Percentiles rank a stretch among this genome's conserved stretches.
phyloP scores from a whole-genome alignment of 2,797 vertebrate species.

The Danio tinwini region DNA sequence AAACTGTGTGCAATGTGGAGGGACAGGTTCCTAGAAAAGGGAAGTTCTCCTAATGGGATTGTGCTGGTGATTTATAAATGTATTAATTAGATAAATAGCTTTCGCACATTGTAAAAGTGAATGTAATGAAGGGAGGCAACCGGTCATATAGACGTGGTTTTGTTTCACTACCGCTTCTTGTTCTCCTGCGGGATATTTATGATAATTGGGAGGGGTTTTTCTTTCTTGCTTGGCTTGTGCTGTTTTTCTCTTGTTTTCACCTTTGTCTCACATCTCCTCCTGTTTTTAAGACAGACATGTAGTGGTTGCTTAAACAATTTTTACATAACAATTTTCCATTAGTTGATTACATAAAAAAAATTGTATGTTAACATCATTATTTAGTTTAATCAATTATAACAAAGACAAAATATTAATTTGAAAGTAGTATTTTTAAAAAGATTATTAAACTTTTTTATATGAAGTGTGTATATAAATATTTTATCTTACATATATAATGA shows the following conservation, averaged over 20 bases:
- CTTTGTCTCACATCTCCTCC: too few relatives aligned
- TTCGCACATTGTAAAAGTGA: constrained; percentile 26
- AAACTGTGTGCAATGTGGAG: constrained; percentile 37
- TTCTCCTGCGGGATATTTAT: constrained; percentile 56
- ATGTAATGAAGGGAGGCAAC: neutral
- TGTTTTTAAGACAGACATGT: constrained; percentile 57
- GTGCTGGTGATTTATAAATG: constrained; percentile 28
- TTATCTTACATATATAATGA: too few relatives aligned
- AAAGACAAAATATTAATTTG: neutral
- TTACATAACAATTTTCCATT: neutral
- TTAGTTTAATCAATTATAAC: neutral
- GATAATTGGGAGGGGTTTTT: constrained; percentile 51
- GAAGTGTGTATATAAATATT: too few relatives aligned
- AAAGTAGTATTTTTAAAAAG: too few relatives aligned
- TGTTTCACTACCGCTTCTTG: constrained; percentile 42
- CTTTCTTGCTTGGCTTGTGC: constrained; percentile 44
- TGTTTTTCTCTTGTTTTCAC: constrained; percentile 55
- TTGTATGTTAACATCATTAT: neutral
- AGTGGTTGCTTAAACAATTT: neutral
- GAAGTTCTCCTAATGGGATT: constrained; percentile 37
- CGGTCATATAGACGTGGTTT: constrained; percentile 1
- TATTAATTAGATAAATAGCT: constrained; percentile 49
- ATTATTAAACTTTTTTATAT: neutral
- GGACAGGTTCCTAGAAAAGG: constrained; percentile 21
- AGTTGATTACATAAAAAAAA: neutral